Evolutionary conservation across 2,888 invertebrate species (phyloP).

Genomic region (Nesidiocoris tenuis): DNA sequence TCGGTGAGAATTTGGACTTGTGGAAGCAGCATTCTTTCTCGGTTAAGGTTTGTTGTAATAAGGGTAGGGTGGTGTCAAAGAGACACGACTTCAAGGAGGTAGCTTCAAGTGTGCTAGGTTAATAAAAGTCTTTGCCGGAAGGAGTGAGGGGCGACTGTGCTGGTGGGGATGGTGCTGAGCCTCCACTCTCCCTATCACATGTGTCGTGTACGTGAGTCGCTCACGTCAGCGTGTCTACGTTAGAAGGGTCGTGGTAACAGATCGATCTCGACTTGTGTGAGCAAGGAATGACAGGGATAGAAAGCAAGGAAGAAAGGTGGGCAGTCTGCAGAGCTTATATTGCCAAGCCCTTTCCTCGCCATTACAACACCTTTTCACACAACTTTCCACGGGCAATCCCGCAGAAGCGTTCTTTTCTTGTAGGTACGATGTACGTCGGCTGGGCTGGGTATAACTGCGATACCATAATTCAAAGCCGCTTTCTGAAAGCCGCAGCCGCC

Average conservation of each 20-base stretch:
- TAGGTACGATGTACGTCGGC: background rate
- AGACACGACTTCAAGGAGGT: constrained; percentile 31
- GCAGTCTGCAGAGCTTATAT: background rate
- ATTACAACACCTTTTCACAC: background rate
- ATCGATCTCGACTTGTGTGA: background rate
- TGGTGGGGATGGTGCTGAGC: background rate
- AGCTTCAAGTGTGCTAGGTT: constrained; percentile 23
- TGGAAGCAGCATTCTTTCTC: constrained; percentile 6
- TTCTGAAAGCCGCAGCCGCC: background rate
- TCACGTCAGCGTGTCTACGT: background rate
- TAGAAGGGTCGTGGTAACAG: background rate
- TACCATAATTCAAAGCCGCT: background rate
- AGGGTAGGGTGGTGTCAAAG: constrained; percentile 31
- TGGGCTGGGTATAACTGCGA: background rate
- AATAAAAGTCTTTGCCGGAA: constrained; percentile 31
- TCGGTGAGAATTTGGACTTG: background rate
- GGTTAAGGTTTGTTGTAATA: constrained; percentile 32
- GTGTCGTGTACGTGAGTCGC: constrained; percentile 27
- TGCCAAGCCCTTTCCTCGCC: constrained; percentile 5
- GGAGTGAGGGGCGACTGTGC: background rate
- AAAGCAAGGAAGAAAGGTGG: background rate
- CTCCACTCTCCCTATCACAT: constrained; percentile 1
- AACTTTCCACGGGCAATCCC: background rate
- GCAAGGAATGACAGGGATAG: background rate
- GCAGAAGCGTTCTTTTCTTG: background rate